Evolutionary conservation across 2,797 vertebrate species (phyloP).

Genomic region (Catharus ustulatus): DNA sequence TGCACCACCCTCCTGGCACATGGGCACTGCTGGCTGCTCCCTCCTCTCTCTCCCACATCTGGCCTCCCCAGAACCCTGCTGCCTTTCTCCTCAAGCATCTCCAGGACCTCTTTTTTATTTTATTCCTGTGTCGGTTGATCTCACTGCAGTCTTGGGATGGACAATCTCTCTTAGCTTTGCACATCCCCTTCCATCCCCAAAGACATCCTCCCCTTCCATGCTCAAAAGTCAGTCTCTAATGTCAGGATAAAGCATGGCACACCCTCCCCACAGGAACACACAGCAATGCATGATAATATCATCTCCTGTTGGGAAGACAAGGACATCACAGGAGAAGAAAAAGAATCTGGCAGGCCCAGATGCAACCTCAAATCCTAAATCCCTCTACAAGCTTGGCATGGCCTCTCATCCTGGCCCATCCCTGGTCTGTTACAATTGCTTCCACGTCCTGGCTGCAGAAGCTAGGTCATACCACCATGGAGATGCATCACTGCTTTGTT

Average conservation of each 20-base stretch:
- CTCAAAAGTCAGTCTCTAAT: background rate
- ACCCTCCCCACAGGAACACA: background rate
- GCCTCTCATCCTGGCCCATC: background rate
- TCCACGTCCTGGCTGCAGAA: background rate
- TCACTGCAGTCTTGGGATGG: background rate
- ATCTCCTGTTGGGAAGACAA: background rate
- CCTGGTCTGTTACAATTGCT: background rate
- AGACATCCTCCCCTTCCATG: background rate
- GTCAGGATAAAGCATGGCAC: background rate
- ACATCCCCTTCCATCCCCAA: background rate
- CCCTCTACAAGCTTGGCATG: rapidly evolving
- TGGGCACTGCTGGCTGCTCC: background rate
- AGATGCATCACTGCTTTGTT: background rate
- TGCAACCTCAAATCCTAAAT: background rate
- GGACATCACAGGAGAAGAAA: background rate
- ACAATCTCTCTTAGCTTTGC: background rate
- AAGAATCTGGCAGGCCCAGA: background rate
- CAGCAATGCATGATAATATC: background rate
- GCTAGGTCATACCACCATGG: background rate
- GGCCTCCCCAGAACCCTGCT: background rate
- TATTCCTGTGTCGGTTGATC: background rate
- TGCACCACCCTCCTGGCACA: background rate
- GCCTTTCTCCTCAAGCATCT: background rate
- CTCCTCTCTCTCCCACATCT: background rate
- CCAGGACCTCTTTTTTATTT: background rate